These are phyloP conservation scores for Rhynchotus rufescens DNA, from an alignment of 2,797 vertebrate genomes.

Conservation along the genomic window DNA sequence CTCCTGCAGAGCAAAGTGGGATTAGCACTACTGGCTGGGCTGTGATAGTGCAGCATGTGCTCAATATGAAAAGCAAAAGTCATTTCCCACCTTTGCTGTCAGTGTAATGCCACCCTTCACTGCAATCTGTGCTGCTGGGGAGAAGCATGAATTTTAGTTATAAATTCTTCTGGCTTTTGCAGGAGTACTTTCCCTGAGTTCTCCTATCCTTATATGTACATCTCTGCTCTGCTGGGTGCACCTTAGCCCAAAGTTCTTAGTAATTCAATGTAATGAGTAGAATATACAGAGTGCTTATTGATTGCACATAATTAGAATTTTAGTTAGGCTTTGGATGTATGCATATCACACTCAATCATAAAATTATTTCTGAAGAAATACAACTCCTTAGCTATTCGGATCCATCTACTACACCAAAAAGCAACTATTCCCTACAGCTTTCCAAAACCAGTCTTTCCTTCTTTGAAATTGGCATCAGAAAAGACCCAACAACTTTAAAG, in stretches of 20 bases:
- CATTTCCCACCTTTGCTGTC: not conserved
- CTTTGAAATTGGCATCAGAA: conserved; percentile 44
- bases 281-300: not conserved
- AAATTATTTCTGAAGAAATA: not conserved
- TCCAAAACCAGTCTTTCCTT: conserved; percentile 34
- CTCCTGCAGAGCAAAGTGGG: not conserved
- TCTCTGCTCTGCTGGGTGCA: not conserved
- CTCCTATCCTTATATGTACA: not conserved
- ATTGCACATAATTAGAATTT: not conserved
- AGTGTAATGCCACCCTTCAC: not conserved
- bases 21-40: not conserved
- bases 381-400: not conserved
- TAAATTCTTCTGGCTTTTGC: not conserved
- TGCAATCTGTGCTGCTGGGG: not conserved
- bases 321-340: not conserved
- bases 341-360: not conserved
- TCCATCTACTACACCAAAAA: conserved; percentile 10
- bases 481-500: conserved; percentile 32
- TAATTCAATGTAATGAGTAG: not conserved
- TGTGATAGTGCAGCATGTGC: not conserved
- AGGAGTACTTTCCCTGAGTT: not conserved
- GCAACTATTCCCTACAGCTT: conserved; percentile 25
- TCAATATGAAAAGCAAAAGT: not conserved
- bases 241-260: not conserved
- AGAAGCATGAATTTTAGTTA: not conserved